Evolutionary conservation across 2,113 vertebrate species (phyloP), one percentile per base, ranked within the genome.

Genomic region (Hipposideros armiger): DNA sequence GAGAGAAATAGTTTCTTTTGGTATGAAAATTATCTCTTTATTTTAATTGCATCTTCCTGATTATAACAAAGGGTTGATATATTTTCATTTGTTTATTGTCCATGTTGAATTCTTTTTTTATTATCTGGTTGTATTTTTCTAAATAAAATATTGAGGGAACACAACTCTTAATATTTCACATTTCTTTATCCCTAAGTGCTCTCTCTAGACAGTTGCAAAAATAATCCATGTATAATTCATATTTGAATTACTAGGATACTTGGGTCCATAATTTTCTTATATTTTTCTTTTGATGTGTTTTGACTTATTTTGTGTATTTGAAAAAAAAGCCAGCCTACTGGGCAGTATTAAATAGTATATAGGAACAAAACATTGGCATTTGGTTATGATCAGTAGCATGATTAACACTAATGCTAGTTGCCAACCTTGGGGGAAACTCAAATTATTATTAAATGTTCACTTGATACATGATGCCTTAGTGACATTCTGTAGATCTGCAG

Each of bases 371-470:
- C n/a, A 81, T 50, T 95, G 42, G 82, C 7, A 0, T 97, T 85
- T 81, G 16, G 42, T 42, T 52, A 24, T 56, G 45, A 95, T 85
- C 64, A 77, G 7, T 96, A 66, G 64, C n/a, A 54, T 93, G 45
- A 54, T 85, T 52, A 82, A 0, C 54, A 94, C 91, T 86, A 86
- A 81, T 82, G 45, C n/a, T 88, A 50, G 64, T 86, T 96, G 95
- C 77, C 82, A 94, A 22, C 60, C 64, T 87, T 85, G 32, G 15
- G 50, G 16, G 50, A 11, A 1, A 13, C 3, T 73, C 24, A 77
- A 96, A 94, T 60, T 88, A 67, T 93, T 96, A 89, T 91, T 91
- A 77, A 84, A 26, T 54, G 32, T 90, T 97, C 96, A 28, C 87
- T 92, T 81, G 20, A 40, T 94, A 60, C 62, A 24, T 81, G 84